phyloP scores from a whole-genome alignment of 2,113 vertebrate genomes.

The Campylorhamphus procurvoides region DNA sequence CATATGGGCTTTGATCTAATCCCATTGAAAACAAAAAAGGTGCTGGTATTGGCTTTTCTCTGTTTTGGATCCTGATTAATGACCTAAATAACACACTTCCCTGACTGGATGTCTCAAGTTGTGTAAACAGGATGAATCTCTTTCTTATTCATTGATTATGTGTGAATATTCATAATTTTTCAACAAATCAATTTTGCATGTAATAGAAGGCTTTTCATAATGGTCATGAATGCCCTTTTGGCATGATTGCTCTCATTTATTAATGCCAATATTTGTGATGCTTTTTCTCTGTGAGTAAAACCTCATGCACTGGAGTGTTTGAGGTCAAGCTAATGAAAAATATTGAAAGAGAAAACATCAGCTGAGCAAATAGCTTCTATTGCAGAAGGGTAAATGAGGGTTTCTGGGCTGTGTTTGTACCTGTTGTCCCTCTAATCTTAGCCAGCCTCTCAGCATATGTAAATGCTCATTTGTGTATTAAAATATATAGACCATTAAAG shows the following conservation, averaged over 20 bases:
- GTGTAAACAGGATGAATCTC: neutral
- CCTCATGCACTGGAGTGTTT: neutral
- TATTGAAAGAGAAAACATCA: neutral
- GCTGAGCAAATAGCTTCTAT: neutral
- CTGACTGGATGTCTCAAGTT: neutral
- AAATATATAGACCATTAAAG: neutral
- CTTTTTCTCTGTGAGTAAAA: neutral
- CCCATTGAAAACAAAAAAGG: neutral
- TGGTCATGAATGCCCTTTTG: neutral
- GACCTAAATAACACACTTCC: neutral
- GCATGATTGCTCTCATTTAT: neutral
- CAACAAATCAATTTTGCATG: slow-evolving; percentile 15
- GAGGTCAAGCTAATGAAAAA: neutral
- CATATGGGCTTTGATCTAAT: neutral
- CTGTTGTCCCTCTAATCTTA: neutral
- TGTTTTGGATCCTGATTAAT: neutral
- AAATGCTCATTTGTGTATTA: neutral
- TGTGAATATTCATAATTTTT: slow-evolving; percentile 30
- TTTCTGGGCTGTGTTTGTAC: neutral
- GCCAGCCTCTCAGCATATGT: neutral
- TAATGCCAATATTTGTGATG: neutral
- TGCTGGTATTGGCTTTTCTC: neutral
- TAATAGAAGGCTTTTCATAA: slow-evolving; percentile 9
- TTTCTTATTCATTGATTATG: neutral
- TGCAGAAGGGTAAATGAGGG: neutral